Evolutionary conservation across 1,140 invertebrate species (phyloP).

Genomic region (Meteorus sp.): DNA sequence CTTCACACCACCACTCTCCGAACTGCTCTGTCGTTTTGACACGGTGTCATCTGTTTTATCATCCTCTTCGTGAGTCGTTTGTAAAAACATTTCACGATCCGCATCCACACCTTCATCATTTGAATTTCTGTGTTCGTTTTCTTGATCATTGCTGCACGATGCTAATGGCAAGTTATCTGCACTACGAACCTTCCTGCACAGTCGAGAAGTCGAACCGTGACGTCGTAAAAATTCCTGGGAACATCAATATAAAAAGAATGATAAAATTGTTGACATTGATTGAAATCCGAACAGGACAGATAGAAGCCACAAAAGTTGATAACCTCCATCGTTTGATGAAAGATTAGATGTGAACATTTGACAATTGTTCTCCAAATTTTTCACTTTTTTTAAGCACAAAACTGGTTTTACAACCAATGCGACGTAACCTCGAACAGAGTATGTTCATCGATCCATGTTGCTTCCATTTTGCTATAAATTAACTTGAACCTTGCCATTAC

Average conservation of each 20-base stretch:
- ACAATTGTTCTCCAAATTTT: too few relatives aligned
- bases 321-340: too few relatives aligned
- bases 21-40: slow-evolving; percentile 42
- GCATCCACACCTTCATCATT: slow-evolving; percentile 53
- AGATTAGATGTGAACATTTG: too few relatives aligned
- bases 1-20: slow-evolving; percentile 43
- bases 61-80: slow-evolving; percentile 39
- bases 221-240: slow-evolving; percentile 67
- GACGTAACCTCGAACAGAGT: too few relatives aligned
- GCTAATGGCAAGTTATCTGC: slow-evolving; percentile 64
- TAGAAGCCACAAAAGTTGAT: not conserved
- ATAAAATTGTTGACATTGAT: too few relatives aligned
- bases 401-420: too few relatives aligned
- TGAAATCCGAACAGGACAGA: too few relatives aligned
- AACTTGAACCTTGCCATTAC: slow-evolving; percentile 8
- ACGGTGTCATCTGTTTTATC: slow-evolving; percentile 49
- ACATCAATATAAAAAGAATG: not conserved
- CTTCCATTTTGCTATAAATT: slow-evolving; percentile 9
- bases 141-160: slow-evolving; percentile 46
- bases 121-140: slow-evolving; percentile 41
- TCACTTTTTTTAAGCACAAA: too few relatives aligned
- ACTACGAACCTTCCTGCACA: slow-evolving; percentile 77
- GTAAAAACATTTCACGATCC: slow-evolving; percentile 56
- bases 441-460: not conserved
- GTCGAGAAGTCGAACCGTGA: slow-evolving; percentile 74